Conservation (phyloP, 2,113 vertebrate species). For the Chaetura pelagica region DNA sequence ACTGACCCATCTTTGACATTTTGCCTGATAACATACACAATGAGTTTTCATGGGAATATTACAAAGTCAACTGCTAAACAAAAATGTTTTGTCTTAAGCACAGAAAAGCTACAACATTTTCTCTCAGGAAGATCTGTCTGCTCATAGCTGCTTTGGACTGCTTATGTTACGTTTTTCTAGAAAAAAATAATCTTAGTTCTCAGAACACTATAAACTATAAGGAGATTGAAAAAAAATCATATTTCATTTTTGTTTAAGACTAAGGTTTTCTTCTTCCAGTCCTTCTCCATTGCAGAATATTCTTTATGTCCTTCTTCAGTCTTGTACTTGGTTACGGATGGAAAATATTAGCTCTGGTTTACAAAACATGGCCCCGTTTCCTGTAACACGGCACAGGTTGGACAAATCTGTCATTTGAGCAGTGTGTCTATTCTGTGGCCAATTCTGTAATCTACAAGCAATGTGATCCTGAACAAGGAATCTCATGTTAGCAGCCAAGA, state of each 20-base stretch:
- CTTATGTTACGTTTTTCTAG: neutral
- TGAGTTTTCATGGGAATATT: neutral
- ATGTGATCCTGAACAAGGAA: constrained; percentile 82
- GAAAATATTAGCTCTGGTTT: constrained; percentile 88
- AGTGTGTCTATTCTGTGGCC: constrained; percentile 80
- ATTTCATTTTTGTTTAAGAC: neutral
- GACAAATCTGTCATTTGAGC: constrained; percentile 86
- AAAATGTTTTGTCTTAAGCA: neutral
- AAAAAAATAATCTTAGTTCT: neutral
- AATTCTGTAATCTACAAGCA: constrained; percentile 84
- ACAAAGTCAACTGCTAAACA: neutral
- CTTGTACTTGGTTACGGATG: constrained; percentile 82
- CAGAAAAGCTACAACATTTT: neutral
- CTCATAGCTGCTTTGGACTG: neutral
- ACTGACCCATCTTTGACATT: neutral
- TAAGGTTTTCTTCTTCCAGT: neutral
- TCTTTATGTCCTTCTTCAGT: constrained; percentile 80
- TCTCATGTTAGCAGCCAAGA: constrained; percentile 76
- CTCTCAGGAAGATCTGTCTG: neutral
- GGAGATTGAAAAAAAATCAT: neutral
- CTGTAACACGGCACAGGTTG: constrained; percentile 83
- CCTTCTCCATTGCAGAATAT: constrained; percentile 45
- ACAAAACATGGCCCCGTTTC: constrained; percentile 72
- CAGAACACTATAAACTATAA: neutral
- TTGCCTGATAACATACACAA: neutral